phyloP scores from a whole-genome alignment of 2,113 vertebrate genomes.

The Solenodon paradoxus region DNA sequence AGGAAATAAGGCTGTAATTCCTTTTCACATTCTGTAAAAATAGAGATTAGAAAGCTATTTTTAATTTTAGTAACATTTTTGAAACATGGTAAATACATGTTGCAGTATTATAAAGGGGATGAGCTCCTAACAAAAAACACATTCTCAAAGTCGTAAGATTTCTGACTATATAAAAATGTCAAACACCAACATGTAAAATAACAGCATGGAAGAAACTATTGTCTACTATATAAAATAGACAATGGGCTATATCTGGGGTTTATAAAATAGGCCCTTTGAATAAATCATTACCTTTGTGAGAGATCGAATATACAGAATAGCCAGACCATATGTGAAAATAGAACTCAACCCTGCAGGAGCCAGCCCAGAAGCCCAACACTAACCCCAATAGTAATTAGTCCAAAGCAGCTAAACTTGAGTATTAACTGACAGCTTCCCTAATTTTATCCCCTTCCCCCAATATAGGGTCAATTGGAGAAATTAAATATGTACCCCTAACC shows the following conservation, averaged over 20 bases:
- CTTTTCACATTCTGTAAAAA: background rate
- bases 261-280: background rate
- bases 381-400: background rate
- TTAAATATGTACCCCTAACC: background rate
- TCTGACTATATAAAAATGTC: background rate
- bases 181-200: constrained; percentile 20
- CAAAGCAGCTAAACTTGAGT: background rate
- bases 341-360: background rate
- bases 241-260: background rate
- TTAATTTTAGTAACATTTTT: background rate
- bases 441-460: background rate
- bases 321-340: background rate
- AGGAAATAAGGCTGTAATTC: background rate
- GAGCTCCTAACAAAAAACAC: background rate
- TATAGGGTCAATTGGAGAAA: background rate
- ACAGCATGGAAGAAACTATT: background rate
- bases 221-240: background rate
- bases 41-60: background rate
- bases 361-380: background rate
- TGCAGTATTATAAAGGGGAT: background rate
- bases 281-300: background rate
- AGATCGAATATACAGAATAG: background rate
- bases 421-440: background rate
- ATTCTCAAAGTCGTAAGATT: background rate
- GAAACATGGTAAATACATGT: background rate